A percentile compares a stretch with the other conserved stretches of the same genome.
Conservation (phyloP, 1,140 invertebrate species). For the Heliconius hewitsoni region DNA sequence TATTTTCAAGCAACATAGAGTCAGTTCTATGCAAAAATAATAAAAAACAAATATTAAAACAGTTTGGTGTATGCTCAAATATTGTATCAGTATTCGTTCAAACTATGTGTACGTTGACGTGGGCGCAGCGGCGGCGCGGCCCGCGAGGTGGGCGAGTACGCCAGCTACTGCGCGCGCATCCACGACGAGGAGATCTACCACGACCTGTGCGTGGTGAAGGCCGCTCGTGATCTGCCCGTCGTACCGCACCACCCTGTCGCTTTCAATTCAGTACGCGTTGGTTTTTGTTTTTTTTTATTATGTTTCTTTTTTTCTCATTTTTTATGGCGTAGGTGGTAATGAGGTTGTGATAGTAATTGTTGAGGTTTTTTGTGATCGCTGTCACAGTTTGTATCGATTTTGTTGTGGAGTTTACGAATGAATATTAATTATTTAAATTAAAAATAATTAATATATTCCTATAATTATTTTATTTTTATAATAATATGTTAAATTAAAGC, state of each 20-base stretch:
- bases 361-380: neutral
- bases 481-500: neutral
- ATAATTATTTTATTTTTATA: neutral
- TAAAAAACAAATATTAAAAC: neutral
- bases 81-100: neutral
- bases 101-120: conserved; percentile 37
- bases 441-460: too few species aligned
- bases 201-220: conserved; percentile 87
- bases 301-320: conserved; percentile 5
- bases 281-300: conserved; percentile 47
- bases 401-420: too few species aligned
- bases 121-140: conserved; percentile 56
- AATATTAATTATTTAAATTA: too few species aligned
- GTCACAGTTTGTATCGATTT: too few species aligned
- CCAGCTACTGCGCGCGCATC: conserved; percentile 85
- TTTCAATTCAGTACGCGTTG: conserved; percentile 70
- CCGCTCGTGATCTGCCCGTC: conserved; percentile 52
- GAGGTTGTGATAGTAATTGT: conserved; percentile 15
- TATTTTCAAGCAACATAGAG: neutral
- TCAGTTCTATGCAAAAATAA: neutral
- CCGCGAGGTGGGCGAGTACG: conserved; percentile 83
- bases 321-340: neutral
- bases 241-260: conserved; percentile 55
- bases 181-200: conserved; percentile 91
- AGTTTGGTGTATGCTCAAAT: neutral